Percentiles rank a stretch among this genome's conserved stretches.
Evolutionary conservation across 2,113 vertebrate genomes (phyloP).

Genomic region (Rhinoptilus africanus): DNA sequence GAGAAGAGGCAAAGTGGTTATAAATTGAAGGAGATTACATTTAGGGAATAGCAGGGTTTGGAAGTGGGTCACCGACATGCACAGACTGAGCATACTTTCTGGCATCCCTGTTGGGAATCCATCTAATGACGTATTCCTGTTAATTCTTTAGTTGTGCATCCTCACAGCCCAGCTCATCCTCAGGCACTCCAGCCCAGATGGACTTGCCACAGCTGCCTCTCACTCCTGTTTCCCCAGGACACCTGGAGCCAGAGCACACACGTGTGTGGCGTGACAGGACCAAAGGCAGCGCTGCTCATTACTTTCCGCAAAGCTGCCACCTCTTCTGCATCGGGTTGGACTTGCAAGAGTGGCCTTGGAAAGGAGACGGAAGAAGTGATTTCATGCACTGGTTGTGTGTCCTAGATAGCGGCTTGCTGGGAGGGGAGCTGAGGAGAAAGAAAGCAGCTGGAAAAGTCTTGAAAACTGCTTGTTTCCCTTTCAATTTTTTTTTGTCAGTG

Average conservation of each 20-base stretch:
- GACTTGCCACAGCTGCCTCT: slow-evolving; percentile 31
- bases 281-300: neutral
- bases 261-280: neutral
- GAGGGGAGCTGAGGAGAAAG: neutral
- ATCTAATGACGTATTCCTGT: neutral
- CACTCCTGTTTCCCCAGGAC: neutral
- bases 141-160: neutral
- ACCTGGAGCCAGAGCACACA: neutral
- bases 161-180: neutral
- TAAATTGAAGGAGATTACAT: neutral
- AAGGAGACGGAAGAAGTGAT: neutral
- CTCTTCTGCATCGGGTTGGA: neutral
- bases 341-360: neutral
- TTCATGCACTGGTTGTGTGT: neutral
- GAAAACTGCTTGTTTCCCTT: neutral
- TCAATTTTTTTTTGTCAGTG: neutral
- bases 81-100: neutral
- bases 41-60: neutral
- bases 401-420: neutral
- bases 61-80: neutral
- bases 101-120: neutral
- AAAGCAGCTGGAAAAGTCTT: neutral
- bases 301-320: neutral
- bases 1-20: neutral
- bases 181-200: neutral